Conservation (phyloP, 2,888 invertebrate genomes). For the Scaptomyza caliginosa region DNA sequence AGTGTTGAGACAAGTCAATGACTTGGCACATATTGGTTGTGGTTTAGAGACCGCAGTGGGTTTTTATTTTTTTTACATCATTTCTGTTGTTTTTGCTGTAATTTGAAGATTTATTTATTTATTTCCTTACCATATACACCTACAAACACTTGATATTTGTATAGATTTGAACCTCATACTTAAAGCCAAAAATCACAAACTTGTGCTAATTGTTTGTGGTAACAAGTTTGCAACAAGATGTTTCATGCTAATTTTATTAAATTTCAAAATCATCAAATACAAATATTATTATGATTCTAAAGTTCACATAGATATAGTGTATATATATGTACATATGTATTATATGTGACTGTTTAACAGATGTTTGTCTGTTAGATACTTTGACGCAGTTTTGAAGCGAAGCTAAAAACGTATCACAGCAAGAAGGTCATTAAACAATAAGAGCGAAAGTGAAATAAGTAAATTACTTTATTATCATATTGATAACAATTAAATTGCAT, state of each 20-base stretch:
- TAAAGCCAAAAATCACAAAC: slow-evolving; percentile 49
- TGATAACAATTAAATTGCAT: background rate
- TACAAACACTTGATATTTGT: background rate
- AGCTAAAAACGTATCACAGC: too few species aligned
- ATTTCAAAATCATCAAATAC: slow-evolving; percentile 13
- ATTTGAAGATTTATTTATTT: slow-evolving; percentile 1
- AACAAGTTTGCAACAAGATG: slow-evolving; percentile 31
- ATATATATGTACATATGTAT: too few species aligned
- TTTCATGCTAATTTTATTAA: slow-evolving; percentile 31
- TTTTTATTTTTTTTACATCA: slow-evolving; percentile 47
- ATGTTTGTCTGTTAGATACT: background rate
- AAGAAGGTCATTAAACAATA: background rate
- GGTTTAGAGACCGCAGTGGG: slow-evolving; percentile 35
- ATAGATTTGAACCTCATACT: slow-evolving; percentile 16
- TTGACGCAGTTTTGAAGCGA: background rate
- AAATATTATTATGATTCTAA: slow-evolving; percentile 12
- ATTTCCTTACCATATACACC: slow-evolving; percentile 22
- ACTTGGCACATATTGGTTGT: slow-evolving; percentile 50
- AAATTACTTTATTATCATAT: background rate
- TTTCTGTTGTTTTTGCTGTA: slow-evolving; percentile 4
- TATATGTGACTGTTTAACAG: background rate
- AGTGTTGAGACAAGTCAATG: slow-evolving; percentile 59
- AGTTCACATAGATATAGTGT: background rate
- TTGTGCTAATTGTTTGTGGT: slow-evolving; percentile 53
- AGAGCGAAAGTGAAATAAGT: background rate